Base-by-base conservation (phyloP, 2,888 invertebrate genomes). In the Mayetiola destructor region DNA sequence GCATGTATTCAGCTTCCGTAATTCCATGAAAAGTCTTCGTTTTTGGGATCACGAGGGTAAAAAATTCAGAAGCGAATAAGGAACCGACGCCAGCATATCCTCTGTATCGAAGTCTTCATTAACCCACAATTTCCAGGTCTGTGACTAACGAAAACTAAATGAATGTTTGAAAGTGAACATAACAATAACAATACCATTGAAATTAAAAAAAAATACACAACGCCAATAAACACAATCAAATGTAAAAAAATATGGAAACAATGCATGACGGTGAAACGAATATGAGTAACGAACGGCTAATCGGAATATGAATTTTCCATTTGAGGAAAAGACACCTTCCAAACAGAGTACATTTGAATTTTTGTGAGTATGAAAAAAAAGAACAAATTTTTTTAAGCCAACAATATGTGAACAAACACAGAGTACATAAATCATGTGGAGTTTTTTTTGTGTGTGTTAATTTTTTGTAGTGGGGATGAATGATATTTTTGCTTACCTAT, bases 401-500 rank as follows among this genome's bases (percentile, higher is more conserved):
- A 52, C 53, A 48, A 59, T 23, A 30, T 18, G 16, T 3, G 30
- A 53, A 53, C 20, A 12, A 14, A 53, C 6, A 53, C 29, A 30
- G 12, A 32, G 18, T n/a, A n/a, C 37, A 53, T 16, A 53, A 32
- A 53, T 18, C 56, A 57, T 64, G 18, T n/a, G 53, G 32, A 16
- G 36, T 23, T n/a, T n/a, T n/a, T n/a, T n/a, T n/a, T n/a, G n/a
- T n/a, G n/a, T n/a, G n/a, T n/a, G n/a, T n/a, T n/a, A n/a, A n/a
- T n/a, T n/a, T n/a, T n/a, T n/a, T n/a, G n/a, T n/a, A n/a, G n/a
- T n/a, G n/a, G n/a, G n/a, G n/a, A n/a, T n/a, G n/a, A n/a, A n/a
- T n/a, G n/a, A n/a, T n/a, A n/a, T n/a, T 39, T 37, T 35, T 58
- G 64, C 72, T 72, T 71, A 72, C 72, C 72, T 72, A 63, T 72